phyloP scores from a whole-genome alignment of 1,140 invertebrate species.

The Brachionus rubens region DNA sequence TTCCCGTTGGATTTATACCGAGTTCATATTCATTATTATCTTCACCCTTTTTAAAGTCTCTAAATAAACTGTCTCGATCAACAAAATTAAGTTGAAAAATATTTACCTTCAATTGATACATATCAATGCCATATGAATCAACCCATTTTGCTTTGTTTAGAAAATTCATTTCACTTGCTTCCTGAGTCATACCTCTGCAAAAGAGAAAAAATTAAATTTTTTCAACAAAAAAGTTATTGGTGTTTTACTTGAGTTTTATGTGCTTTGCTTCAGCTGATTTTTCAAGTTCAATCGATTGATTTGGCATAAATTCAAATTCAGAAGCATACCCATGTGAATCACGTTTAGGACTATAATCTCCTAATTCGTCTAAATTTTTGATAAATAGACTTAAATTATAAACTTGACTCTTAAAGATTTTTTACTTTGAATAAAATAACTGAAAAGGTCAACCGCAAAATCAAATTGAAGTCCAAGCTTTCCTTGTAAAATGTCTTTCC shows the following conservation, averaged over 20 bases:
- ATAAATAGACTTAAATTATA: too few species aligned
- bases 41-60: not conserved
- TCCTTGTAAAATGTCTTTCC: slow-evolving; percentile 13
- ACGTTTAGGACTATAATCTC: slow-evolving; percentile 54
- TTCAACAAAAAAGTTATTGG: not conserved
- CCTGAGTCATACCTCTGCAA: slow-evolving; percentile 68
- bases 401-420: not conserved
- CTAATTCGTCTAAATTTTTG: slow-evolving; percentile 57
- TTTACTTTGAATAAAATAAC: slow-evolving; percentile 23
- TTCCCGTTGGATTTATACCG: slow-evolving; percentile 45
- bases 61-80: not conserved
- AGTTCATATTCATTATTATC: slow-evolving; percentile 6
- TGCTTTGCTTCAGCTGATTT: slow-evolving; percentile 80
- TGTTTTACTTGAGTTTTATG: slow-evolving; percentile 72
- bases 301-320: slow-evolving; percentile 64
- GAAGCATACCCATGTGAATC: slow-evolving; percentile 57
- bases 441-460: slow-evolving; percentile 7
- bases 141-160: slow-evolving; percentile 77
- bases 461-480: slow-evolving; percentile 26
- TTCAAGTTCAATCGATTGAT: slow-evolving; percentile 87
- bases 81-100: not conserved
- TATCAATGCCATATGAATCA: slow-evolving; percentile 78
- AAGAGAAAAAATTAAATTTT: not conserved
- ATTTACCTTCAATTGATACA: slow-evolving; percentile 68
- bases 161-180: slow-evolving; percentile 71